Percentiles rank a stretch among this genome's conserved stretches.
Evolutionary conservation across 2,888 invertebrate genomes (phyloP).

Genomic region (Coelinius sp.): DNA sequence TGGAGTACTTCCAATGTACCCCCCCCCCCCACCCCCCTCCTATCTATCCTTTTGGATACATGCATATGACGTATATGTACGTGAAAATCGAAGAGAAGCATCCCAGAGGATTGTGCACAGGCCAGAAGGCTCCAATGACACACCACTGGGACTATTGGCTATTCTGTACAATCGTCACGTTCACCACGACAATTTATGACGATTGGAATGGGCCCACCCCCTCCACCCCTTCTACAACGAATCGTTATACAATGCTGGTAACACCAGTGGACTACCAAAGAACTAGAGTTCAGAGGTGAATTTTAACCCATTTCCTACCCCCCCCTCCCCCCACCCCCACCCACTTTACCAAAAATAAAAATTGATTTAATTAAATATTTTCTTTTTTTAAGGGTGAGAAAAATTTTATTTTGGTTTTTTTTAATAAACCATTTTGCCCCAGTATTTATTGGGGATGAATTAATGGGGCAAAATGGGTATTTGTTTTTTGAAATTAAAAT

Average conservation of each 20-base stretch:
- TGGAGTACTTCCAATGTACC: not conserved
- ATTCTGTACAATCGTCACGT: conserved; percentile 62
- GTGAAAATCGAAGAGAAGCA: conserved; percentile 27
- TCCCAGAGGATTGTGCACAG: conserved; percentile 41
- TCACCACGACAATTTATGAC: conserved; percentile 62
- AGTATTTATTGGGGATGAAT: no score
- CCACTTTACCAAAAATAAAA: no score
- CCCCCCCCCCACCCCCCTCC: not conserved
- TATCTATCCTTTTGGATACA: not conserved
- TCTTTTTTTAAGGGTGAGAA: no score
- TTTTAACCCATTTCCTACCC: no score
- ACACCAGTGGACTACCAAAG: conserved; percentile 46
- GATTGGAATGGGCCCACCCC: conserved; percentile 59
- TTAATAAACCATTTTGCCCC: no score
- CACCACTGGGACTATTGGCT: conserved; percentile 57
- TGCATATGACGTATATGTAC: not conserved
- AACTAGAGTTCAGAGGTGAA: conserved; percentile 23
- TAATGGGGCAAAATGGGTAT: not conserved
- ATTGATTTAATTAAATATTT: no score
- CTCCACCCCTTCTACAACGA: conserved; percentile 26
- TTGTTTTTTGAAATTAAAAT: no score
- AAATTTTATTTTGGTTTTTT: no score
- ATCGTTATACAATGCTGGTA: conserved; percentile 44
- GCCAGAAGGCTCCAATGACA: conserved; percentile 42
- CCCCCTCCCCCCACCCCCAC: no score